Percentiles rank a stretch among this genome's conserved stretches.
Evolutionary conservation across 2,113 vertebrate species (phyloP).

Genomic region (Lanius collurio): DNA sequence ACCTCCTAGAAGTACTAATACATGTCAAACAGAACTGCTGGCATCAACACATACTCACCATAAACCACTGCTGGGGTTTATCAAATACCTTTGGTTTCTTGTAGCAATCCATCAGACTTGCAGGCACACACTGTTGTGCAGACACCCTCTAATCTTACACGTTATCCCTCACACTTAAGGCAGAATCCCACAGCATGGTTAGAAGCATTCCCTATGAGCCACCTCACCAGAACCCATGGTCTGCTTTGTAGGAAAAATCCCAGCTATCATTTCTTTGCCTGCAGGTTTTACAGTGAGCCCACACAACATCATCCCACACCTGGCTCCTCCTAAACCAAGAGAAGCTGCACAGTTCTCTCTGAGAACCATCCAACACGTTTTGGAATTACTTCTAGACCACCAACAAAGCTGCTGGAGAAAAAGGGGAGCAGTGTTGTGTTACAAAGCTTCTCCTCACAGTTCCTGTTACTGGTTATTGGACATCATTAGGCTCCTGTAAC

Average conservation of each 20-base stretch:
- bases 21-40: neutral
- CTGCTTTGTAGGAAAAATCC: neutral
- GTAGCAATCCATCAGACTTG: neutral
- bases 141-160: neutral
- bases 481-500: constrained; percentile 40
- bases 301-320: neutral
- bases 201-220: neutral
- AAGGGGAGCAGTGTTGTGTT: neutral
- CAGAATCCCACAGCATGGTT: neutral
- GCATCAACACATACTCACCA: neutral
- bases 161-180: neutral
- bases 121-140: neutral
- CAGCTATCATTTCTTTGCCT: neutral
- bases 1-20: neutral
- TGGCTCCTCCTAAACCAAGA: neutral
- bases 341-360: neutral
- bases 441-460: constrained; percentile 49
- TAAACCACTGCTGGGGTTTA: neutral
- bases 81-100: neutral
- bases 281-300: neutral
- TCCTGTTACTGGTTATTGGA: constrained; percentile 48
- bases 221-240: neutral
- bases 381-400: constrained; percentile 39
- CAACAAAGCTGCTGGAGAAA: constrained; percentile 45
- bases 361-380: neutral